Evolutionary conservation across 2,113 vertebrate species (phyloP).

Genomic region (Lasiurus cinereus): DNA sequence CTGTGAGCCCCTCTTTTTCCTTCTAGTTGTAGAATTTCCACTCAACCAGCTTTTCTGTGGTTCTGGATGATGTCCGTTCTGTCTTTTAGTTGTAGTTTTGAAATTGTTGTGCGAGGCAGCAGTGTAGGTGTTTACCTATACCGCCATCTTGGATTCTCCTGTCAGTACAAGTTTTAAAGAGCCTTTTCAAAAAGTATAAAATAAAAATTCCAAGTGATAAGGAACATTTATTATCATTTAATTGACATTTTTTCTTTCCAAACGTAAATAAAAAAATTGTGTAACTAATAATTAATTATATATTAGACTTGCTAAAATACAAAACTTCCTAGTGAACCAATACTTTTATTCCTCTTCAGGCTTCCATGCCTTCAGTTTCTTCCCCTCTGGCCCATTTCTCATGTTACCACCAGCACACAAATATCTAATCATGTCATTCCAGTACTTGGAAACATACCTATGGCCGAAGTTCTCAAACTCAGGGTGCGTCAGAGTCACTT

Average conservation of each 20-base stretch:
- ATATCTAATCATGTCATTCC: background rate
- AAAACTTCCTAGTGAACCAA: background rate
- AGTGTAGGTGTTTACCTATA: no score
- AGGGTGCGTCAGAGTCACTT: background rate
- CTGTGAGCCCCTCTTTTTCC: no score
- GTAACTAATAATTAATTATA: background rate
- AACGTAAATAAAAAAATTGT: background rate
- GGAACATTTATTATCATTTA: constrained; percentile 7
- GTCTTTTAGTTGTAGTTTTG: no score
- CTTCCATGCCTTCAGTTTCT: background rate
- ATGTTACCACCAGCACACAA: background rate
- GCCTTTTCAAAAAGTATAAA: background rate
- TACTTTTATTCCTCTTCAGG: background rate
- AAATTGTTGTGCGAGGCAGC: no score
- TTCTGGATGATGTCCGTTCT: no score
- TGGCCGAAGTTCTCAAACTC: background rate
- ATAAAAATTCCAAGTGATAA: background rate
- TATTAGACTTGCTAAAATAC: background rate
- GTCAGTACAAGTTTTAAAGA: background rate
- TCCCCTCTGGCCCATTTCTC: background rate
- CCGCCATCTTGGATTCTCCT: no score
- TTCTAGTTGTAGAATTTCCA: no score
- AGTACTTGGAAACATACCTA: background rate
- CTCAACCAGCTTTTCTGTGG: no score
- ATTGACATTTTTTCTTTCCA: constrained; percentile 32